Percentiles rank a stretch among this genome's conserved stretches.
These are phyloP conservation scores for Drosophila suzukii DNA, from an alignment of 1,140 invertebrate genomes.

Conservation along the genomic window DNA sequence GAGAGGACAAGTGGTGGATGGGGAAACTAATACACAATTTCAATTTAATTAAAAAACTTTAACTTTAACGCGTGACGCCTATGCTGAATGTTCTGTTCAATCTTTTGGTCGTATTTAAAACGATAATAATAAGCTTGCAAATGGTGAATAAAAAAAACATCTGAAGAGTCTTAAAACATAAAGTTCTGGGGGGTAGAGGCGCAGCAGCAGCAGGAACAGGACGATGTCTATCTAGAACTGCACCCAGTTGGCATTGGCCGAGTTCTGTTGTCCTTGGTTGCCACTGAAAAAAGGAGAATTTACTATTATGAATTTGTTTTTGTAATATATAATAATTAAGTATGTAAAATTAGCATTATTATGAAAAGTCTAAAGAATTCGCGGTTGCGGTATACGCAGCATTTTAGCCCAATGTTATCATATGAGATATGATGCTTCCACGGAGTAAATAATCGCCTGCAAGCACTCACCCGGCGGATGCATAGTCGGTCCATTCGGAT, in stretches of 20 bases:
- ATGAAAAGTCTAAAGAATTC: too few relatives aligned
- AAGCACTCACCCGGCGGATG: slow-evolving; percentile 87
- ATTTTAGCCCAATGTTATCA: too few relatives aligned
- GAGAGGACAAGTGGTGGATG: slow-evolving; percentile 11
- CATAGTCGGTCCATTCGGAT: slow-evolving; percentile 92
- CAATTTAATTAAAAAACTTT: slow-evolving; percentile 56
- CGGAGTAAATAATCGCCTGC: too few relatives aligned
- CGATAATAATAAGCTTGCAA: slow-evolving; percentile 12
- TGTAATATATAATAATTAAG: too few relatives aligned
- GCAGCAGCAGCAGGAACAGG: slow-evolving; percentile 40
- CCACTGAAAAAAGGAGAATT: slow-evolving; percentile 72
- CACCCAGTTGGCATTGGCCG: slow-evolving; percentile 89
- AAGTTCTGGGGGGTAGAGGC: slow-evolving; percentile 16
- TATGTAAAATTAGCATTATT: neutral
- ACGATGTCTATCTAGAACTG: slow-evolving; percentile 87
- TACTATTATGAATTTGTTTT: neutral
- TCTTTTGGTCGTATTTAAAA: slow-evolving; percentile 30
- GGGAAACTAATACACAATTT: slow-evolving; percentile 53
- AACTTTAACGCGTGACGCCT: slow-evolving; percentile 65
- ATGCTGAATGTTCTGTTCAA: slow-evolving; percentile 33
- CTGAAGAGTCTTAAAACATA: slow-evolving; percentile 27
- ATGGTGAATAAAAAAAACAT: slow-evolving; percentile 15
- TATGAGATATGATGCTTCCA: too few relatives aligned
- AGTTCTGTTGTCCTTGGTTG: slow-evolving; percentile 84
- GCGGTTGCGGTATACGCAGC: too few relatives aligned